Conservation (phyloP, 2,888 invertebrate genomes). For the Pollenia labialis region DNA sequence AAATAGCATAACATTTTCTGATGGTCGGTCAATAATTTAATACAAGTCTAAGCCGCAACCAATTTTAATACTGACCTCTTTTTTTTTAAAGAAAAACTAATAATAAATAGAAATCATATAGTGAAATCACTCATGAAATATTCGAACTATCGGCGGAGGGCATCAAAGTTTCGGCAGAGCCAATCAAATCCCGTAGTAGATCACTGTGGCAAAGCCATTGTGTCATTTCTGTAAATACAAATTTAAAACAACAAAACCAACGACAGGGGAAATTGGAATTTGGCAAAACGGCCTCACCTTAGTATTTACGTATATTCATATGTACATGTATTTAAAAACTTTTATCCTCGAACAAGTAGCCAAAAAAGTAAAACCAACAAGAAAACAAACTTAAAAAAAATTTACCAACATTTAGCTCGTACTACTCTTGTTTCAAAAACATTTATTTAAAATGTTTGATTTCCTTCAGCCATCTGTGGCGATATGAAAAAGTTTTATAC, state of each 20-base stretch:
- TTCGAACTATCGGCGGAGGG: too few relatives aligned
- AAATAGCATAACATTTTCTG: too few relatives aligned
- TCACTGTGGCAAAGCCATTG: background rate
- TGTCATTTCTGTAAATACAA: conserved; percentile 9
- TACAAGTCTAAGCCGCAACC: too few relatives aligned
- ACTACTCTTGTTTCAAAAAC: background rate
- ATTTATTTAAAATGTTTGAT: conserved; percentile 69
- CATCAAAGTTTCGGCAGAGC: too few relatives aligned
- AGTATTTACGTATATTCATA: background rate
- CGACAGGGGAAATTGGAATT: conserved; percentile 21
- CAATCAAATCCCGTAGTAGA: too few relatives aligned
- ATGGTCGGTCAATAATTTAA: too few relatives aligned
- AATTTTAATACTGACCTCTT: too few relatives aligned
- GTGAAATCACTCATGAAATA: too few relatives aligned
- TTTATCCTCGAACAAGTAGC: background rate
- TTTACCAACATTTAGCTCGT: background rate
- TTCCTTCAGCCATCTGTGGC: conserved; percentile 74
- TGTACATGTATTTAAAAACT: background rate
- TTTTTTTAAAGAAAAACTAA: too few relatives aligned
- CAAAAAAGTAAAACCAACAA: background rate
- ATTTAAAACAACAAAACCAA: conserved; percentile 18
- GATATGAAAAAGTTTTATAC: conserved; percentile 78
- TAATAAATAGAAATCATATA: too few relatives aligned
- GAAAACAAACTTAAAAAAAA: background rate
- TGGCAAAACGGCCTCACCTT: background rate